Base-by-base conservation (phyloP, 2,113 vertebrate species). In the Pithys albifrons region DNA sequence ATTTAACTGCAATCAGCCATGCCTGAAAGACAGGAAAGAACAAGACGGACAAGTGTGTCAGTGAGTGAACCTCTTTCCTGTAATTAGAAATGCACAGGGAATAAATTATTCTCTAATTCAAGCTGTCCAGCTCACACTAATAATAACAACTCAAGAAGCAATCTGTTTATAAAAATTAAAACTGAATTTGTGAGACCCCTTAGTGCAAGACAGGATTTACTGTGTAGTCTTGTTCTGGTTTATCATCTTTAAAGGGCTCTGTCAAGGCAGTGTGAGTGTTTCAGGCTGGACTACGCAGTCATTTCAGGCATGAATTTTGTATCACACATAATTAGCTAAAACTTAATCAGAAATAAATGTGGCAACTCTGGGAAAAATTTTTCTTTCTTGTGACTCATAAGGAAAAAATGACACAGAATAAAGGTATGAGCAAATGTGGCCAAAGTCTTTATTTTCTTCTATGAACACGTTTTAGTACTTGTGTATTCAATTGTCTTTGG, bases 51-150 rank as follows among this genome's bases (percentile, higher is more conserved):
- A 98, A 97, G 97, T 96, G 95, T 97, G 97, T 96, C 97, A 97
- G 97, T 96, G 96, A 98, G 96, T 72, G 95, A 98, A 97, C 97
- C 93, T 61, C 96, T 97, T 97, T 96, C 79, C 97, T 95, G 97
- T 98, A 98, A 98, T 98, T 98, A 98, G 97, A 98, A 98, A 98
- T 98, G 98, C 98, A 97, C 98, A 83, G 98, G 97, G 98, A 98
- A 98, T 98, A 98, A 98, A 98, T 98, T 98, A 98, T 98, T 97
- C 96, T 97, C 96, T 70, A 97, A 97, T 98, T 98, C 98, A 98
- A 98, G 97, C 98, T 98, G 98, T 98, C 98, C 98, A 97, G 97
- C 95, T 97, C 97, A 95, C 97, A 98, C 97, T 98, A 98, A 98
- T 98, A 98, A 98, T 94, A 98, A 98, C 97, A 98, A 97, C 97